Conservation (phyloP, 2,113 vertebrate genomes). For the Montifringilla adamsi region DNA sequence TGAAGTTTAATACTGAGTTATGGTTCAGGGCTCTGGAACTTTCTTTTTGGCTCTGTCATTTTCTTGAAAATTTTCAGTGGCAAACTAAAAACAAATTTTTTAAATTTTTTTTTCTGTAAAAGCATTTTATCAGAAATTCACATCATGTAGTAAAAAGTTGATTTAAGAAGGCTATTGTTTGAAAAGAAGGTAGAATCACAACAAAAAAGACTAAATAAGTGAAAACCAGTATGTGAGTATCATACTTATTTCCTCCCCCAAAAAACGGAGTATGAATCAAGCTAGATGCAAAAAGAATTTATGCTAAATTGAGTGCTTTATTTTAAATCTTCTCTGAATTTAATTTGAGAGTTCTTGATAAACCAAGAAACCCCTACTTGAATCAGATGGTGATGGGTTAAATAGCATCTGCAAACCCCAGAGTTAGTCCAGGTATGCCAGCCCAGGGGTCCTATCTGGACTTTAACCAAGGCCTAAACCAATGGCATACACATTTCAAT, state of each 20-base stretch:
- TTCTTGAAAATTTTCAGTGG: background rate
- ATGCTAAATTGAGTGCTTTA: background rate
- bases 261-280: background rate
- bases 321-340: background rate
- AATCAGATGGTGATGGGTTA: background rate
- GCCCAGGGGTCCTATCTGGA: background rate
- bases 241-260: rapidly evolving
- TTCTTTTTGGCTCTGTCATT: background rate
- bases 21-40: background rate
- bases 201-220: background rate
- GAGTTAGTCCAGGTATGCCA: background rate
- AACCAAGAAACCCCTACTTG: background rate
- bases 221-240: background rate
- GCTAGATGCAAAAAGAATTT: background rate
- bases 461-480: background rate
- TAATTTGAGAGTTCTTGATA: background rate
- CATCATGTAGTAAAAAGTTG: background rate
- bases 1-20: background rate
- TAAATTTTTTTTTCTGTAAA: background rate
- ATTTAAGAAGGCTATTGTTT: background rate
- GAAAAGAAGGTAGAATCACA: background rate
- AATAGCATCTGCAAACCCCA: background rate
- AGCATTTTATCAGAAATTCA: background rate
- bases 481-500: background rate
- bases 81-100: background rate